A percentile compares a stretch with the other conserved stretches of the same genome.
These are phyloP conservation scores for Prenolepis imparis DNA, from an alignment of 2,888 invertebrate genomes.

Conservation along the genomic window DNA sequence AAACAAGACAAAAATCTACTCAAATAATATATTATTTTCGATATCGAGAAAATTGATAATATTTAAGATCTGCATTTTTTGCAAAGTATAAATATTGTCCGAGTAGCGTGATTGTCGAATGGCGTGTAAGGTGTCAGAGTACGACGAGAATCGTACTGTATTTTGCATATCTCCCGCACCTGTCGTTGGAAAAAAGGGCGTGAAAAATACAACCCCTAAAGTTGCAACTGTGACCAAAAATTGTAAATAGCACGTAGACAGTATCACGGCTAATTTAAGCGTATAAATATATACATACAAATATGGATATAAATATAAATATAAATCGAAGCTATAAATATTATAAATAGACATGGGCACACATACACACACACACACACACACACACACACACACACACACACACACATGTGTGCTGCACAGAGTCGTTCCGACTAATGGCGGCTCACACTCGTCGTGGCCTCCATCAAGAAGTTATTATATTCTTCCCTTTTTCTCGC, in stretches of 20 bases:
- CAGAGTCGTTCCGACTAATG: constrained; percentile 40
- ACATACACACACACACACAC: constrained; percentile 18
- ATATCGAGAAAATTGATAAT: background rate
- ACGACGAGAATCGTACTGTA: constrained; percentile 70
- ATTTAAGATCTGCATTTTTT: background rate
- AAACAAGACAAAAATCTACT: background rate
- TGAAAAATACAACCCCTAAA: constrained; percentile 58
- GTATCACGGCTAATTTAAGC: constrained; percentile 78
- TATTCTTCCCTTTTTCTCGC: constrained; percentile 79
- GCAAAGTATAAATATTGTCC: background rate
- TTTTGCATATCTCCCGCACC: constrained; percentile 79
- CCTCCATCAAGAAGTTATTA: constrained; percentile 73
- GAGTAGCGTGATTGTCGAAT: constrained; percentile 62
- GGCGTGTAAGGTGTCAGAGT: constrained; percentile 60
- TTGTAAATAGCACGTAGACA: constrained; percentile 81
- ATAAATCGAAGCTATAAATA: constrained; percentile 75
- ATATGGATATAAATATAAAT: constrained; percentile 71
- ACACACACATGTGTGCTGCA: constrained; percentile 12
- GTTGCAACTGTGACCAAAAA: constrained; percentile 82
- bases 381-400: constrained; percentile 12
- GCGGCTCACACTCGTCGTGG: constrained; percentile 61
- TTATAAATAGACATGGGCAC: constrained; percentile 74
- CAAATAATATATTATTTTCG: background rate
- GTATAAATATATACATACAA: constrained; percentile 79
- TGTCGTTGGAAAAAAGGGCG: constrained; percentile 72